These are phyloP conservation scores for Myathropa florea DNA, from an alignment of 2,888 invertebrate genomes.

Conservation along the genomic window DNA sequence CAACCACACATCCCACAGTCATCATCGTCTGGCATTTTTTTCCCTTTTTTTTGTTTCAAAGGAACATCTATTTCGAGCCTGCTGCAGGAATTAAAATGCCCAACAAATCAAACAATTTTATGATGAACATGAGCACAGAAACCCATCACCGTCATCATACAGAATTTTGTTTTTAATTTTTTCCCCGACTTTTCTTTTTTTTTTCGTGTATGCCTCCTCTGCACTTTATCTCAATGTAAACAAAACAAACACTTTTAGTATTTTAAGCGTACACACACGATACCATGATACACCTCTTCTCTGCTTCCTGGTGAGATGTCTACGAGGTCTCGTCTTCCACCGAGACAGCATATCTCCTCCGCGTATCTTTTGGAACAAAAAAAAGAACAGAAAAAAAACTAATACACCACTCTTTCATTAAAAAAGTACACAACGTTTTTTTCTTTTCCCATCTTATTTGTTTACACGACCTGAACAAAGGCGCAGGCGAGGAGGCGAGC, in stretches of 20 bases:
- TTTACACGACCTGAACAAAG: constrained; percentile 54
- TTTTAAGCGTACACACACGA: constrained; percentile 55
- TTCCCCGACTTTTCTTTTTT: neutral
- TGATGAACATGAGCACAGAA: constrained; percentile 50
- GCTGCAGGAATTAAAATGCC: constrained; percentile 34
- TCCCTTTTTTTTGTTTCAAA: neutral
- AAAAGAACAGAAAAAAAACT: constrained; percentile 25
- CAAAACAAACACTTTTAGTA: constrained; percentile 65
- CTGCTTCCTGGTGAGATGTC: constrained; percentile 22
- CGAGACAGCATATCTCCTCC: constrained; percentile 24
- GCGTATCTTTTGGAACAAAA: constrained; percentile 19
- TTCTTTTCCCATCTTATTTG: constrained; percentile 11
- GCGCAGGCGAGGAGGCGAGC: neutral
- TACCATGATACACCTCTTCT: constrained; percentile 32
- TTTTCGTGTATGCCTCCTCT: constrained; percentile 14
- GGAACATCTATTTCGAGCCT: neutral
- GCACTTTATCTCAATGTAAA: constrained; percentile 67
- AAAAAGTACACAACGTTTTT: constrained; percentile 41
- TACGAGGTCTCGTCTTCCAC: constrained; percentile 3
- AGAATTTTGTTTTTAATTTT: constrained; percentile 21
- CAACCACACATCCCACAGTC: neutral
- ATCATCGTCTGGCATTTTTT: neutral
- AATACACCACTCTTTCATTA: constrained; percentile 63
- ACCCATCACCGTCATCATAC: constrained; percentile 36
- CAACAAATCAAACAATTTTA: constrained; percentile 62